Evolutionary conservation across 2,888 invertebrate genomes (phyloP), one percentile per base, ranked within the genome.

Genomic region (Macrophya alboannulata): DNA sequence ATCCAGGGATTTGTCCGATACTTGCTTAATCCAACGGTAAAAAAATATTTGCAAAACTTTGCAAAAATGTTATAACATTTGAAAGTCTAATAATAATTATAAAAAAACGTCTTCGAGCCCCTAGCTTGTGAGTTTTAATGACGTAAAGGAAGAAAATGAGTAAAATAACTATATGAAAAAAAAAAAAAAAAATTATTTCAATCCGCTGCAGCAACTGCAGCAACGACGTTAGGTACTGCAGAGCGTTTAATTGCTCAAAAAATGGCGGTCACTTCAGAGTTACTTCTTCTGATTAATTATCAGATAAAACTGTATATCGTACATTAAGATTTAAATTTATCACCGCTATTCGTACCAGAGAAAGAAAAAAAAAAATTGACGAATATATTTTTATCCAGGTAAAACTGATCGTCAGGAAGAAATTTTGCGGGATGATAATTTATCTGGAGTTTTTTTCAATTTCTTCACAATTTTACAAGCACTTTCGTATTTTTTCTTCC

Each of bases 171-270:
- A 31, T 3, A 72, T 8, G 17, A 45, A 40, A 72, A 40, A 71
- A 71, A 74, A 4, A 5, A 15, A 21, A 45, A 48, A 25, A 74
- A 1, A 31, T 31, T 31, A 31, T 21, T 74, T 1, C 1, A 74
- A 25, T 10, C 9, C 43, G 10, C 74, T 45, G n/a, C n/a, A 12
- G 21, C 15, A 68, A 68, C 21, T 45, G 74, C 45, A 45, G 21
- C 21, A 21, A 12, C 21, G 48, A 25, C 12, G 74, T n/a, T n/a
- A n/a, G n/a, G n/a, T 74, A 74, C 15, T 45, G 45, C 31, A 2
- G 1, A 31, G 12, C 10, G 25, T 74, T 74, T 74, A 74, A 74
- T 74, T 74, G 74, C 74, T 74, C 12, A 0, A 45, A 74, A 74
- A 74, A 45, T 25, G 45, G 25, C 9, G 48, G 17, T 21, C 8